phyloP scores from a whole-genome alignment of 2,113 vertebrate species.

The Brachirus orientalis region DNA sequence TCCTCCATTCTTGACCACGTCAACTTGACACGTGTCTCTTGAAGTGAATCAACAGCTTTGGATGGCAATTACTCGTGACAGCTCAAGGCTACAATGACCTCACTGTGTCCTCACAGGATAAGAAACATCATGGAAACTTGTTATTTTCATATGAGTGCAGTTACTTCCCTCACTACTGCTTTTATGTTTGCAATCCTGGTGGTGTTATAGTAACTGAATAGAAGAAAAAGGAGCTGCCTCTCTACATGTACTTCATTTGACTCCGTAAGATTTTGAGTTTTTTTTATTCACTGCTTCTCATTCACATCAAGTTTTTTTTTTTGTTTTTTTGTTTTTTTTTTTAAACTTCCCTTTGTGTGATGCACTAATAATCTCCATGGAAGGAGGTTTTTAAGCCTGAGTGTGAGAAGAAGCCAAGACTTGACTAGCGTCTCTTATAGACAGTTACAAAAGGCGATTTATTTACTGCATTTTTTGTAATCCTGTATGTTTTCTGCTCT shows the following conservation, averaged over 20 bases:
- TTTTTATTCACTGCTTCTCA: neutral
- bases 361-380: too few species aligned
- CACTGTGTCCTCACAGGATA: conserved; percentile 3
- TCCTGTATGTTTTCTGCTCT: too few species aligned
- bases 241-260: neutral
- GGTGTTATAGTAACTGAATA: neutral
- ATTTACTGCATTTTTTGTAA: too few species aligned
- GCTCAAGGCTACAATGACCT: conserved; percentile 24
- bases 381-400: too few species aligned
- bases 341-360: too few species aligned
- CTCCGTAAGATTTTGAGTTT: neutral
- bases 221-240: neutral
- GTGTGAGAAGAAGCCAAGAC: too few species aligned
- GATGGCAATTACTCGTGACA: conserved; percentile 54
- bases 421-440: too few species aligned
- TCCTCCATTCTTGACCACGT: conserved; percentile 10
- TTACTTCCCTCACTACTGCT: conserved; percentile 8
- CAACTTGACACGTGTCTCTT: conserved; percentile 21
- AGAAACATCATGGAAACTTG: conserved; percentile 8
- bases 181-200: conserved; percentile 6
- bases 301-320: neutral
- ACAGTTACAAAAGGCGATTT: too few species aligned
- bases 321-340: too few species aligned
- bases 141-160: conserved; percentile 20
- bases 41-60: conserved; percentile 38